Evolutionary conservation across 2,888 invertebrate species (phyloP), one percentile per base, ranked within the genome.

Genomic region (Dicycla oo): DNA sequence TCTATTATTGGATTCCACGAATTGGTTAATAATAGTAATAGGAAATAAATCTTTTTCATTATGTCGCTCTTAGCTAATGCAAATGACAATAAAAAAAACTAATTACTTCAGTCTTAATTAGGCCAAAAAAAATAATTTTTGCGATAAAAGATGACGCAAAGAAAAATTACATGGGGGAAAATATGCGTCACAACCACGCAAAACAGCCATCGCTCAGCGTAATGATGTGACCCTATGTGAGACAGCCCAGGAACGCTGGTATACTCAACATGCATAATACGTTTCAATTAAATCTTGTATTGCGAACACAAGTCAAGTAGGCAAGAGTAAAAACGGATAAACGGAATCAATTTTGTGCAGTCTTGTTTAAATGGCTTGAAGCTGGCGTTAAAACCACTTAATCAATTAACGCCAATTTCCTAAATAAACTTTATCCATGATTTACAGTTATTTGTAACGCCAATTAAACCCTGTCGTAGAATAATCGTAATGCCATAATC

Each of bases 401-500:
- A 34, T 11, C 38, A 54, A 34, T 34, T 15, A 15, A 70, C 23
- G n/a, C 26, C 11, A 5, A 68, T 11, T 47, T 38, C 6, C 38
- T 38, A 13, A 70, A 54, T 53, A 45, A 26, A 45, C 43, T 7
- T 45, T 8, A 70, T 20, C 15, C 20, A 43, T 23, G 15, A 2
- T 23, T 34, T 11, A 69, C 20, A 43, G 51, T 45, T 58, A 58
- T 69, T 76, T 23, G 40, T 40, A 51, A 69, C 30, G 23, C 23
- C 69, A 68, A 73, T 72, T 75, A 49, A 60, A 64, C 63, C 38
- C 23, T 15, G 49, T 43, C 15, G 23, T 10, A 64, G 20, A 54
- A 43, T 23, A 49, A 73, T 64, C 6, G 23, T 20, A 23, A 51
- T 30, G 7, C 26, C 40, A 34, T 40, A 30, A 20, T 45, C n/a